Percentiles rank a stretch among this genome's conserved stretches.
Evolutionary conservation across 2,797 vertebrate species (phyloP).

Genomic region (Glossophaga mutica): DNA sequence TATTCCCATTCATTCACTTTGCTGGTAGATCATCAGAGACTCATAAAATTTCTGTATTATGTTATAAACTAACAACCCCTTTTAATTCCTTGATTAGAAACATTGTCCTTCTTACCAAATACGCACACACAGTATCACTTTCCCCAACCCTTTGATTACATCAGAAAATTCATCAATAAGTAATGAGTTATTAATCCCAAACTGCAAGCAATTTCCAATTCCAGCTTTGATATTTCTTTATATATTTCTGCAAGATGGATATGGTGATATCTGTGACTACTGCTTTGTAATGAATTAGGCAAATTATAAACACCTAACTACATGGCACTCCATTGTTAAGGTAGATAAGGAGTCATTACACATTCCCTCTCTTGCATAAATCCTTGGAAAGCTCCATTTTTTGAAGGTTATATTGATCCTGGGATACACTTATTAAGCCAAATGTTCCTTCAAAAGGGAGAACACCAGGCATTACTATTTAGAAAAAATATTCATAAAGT

Average conservation of each 20-base stretch:
- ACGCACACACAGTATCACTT: neutral
- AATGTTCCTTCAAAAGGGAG: slow-evolving; percentile 31
- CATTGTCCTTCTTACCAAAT: neutral
- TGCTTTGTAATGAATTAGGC: neutral
- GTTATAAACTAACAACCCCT: neutral
- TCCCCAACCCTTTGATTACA: neutral
- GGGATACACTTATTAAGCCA: neutral
- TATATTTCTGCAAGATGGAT: neutral
- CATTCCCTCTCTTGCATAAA: neutral
- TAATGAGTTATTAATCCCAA: neutral
- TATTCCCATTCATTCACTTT: slow-evolving; percentile 11
- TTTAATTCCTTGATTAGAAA: slow-evolving; percentile 36
- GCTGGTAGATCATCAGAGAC: neutral
- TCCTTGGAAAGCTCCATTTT: neutral
- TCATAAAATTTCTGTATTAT: neutral
- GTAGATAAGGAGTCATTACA: neutral
- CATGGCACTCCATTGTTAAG: neutral
- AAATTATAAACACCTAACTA: neutral
- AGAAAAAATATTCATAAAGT: neutral
- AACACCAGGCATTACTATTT: neutral
- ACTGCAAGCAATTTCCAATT: slow-evolving; percentile 19
- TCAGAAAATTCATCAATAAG: slow-evolving; percentile 40
- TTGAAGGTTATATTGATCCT: slow-evolving; percentile 16
- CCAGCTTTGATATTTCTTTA: neutral
- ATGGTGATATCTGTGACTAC: neutral